Evolutionary conservation across 2,797 vertebrate genomes (phyloP).

Genomic region (Pogoniulus pusillus): DNA sequence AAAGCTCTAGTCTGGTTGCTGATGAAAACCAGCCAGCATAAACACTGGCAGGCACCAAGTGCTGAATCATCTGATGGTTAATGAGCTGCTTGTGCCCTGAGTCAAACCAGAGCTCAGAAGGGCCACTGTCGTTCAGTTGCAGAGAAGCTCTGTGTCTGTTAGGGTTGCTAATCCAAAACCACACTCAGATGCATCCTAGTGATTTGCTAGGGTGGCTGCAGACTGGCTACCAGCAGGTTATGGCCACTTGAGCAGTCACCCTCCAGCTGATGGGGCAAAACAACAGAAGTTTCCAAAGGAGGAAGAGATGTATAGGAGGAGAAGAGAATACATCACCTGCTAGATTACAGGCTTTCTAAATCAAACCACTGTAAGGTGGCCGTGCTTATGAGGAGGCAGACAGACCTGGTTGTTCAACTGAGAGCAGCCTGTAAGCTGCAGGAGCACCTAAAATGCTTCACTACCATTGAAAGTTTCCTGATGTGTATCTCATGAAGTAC

Average conservation of each 20-base stretch:
- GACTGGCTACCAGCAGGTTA: not conserved
- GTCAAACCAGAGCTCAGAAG: slow-evolving; percentile 27
- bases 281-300: not conserved
- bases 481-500: not conserved
- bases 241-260: not conserved
- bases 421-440: not conserved
- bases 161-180: not conserved
- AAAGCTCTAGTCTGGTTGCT: slow-evolving; percentile 26
- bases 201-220: not conserved
- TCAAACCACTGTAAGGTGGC: not conserved
- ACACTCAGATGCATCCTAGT: fast-evolving
- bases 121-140: not conserved
- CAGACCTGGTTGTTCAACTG: not conserved
- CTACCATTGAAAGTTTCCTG: not conserved
- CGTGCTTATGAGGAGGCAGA: not conserved
- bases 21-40: slow-evolving; percentile 40
- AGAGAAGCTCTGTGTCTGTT: not conserved
- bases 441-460: not conserved
- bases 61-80: slow-evolving; percentile 53
- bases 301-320: not conserved
- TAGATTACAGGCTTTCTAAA: not conserved
- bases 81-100: slow-evolving; percentile 38
- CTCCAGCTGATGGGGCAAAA: not conserved
- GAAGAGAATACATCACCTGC: not conserved
- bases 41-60: not conserved